A percentile compares a stretch with the other conserved stretches of the same genome.
Evolutionary conservation across 1,140 invertebrate genomes (phyloP).

Genomic region (Portunus trituberculatus): DNA sequence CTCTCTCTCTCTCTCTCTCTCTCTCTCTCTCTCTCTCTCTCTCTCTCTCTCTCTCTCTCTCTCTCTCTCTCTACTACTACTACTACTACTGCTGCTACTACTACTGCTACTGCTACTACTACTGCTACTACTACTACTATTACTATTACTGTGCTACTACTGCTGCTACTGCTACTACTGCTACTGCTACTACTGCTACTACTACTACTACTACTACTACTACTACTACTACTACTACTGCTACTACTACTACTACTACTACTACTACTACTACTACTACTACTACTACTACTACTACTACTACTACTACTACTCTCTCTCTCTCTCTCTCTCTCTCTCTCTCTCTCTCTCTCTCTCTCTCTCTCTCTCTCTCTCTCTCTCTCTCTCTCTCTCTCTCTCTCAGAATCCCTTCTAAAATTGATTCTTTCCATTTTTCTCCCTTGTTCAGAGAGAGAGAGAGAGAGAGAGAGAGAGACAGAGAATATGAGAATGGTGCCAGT

Average conservation of each 20-base stretch:
- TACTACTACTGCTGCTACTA: too few relatives aligned
- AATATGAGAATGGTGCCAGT: too few relatives aligned
- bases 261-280: conserved; percentile 22
- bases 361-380: background rate
- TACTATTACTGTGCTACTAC: conserved; percentile 2
- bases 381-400: too few relatives aligned
- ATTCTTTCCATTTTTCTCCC: too few relatives aligned
- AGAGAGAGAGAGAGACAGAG: too few relatives aligned
- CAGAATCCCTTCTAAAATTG: too few relatives aligned
- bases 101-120: too few relatives aligned
- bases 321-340: background rate
- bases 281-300: conserved; percentile 23
- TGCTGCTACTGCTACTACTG: background rate
- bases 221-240: conserved; percentile 23
- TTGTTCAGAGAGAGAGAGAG: too few relatives aligned
- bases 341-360: conserved; percentile 20
- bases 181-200: background rate
- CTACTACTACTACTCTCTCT: background rate
- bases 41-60: too few relatives aligned
- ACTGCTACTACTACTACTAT: background rate
- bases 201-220: background rate
- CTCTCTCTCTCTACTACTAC: too few relatives aligned
- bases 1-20: too few relatives aligned
- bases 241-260: conserved; percentile 22
- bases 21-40: too few relatives aligned